These are phyloP conservation scores for Turritopsis rubra DNA, from an alignment of 30 jellyfish, hydroid and myxozoan species.

Conservation along the genomic window DNA sequence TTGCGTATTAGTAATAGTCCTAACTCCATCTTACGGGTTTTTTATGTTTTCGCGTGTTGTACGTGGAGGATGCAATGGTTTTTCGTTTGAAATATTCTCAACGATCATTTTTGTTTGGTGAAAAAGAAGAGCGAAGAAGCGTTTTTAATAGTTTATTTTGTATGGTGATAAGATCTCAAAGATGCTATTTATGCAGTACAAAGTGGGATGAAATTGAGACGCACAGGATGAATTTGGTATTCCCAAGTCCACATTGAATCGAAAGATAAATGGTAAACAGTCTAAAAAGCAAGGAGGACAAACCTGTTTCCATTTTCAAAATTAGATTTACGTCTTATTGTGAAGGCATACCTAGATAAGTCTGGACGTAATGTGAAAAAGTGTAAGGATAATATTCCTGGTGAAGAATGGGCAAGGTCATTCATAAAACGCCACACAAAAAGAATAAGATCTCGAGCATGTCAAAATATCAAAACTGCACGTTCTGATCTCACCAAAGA, in stretches of 20 bases:
- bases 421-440: conserved; percentile 1
- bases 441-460: not conserved
- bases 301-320: conserved; percentile 4
- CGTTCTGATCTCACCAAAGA: not conserved
- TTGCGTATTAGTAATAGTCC: too few species aligned
- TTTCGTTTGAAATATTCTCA: too few species aligned
- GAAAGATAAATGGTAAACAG: not conserved
- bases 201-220: not conserved
- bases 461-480: conserved; percentile 6
- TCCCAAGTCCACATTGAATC: conserved; percentile 10
- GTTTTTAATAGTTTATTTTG: too few species aligned
- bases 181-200: not conserved
- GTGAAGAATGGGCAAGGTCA: conserved; percentile 16
- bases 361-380: not conserved
- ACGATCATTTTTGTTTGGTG: too few species aligned
- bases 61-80: too few species aligned
- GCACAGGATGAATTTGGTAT: conserved; percentile 6
- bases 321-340: not conserved
- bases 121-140: too few species aligned
- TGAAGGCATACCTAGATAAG: not conserved
- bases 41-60: too few species aligned
- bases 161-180: not conserved
- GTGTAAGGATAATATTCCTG: conserved; percentile 12
- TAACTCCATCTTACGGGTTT: too few species aligned
- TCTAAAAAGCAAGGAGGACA: not conserved